These are phyloP conservation scores for Prochilodus magdalenae DNA, from an alignment of 2,113 vertebrate species.

Conservation along the genomic window DNA sequence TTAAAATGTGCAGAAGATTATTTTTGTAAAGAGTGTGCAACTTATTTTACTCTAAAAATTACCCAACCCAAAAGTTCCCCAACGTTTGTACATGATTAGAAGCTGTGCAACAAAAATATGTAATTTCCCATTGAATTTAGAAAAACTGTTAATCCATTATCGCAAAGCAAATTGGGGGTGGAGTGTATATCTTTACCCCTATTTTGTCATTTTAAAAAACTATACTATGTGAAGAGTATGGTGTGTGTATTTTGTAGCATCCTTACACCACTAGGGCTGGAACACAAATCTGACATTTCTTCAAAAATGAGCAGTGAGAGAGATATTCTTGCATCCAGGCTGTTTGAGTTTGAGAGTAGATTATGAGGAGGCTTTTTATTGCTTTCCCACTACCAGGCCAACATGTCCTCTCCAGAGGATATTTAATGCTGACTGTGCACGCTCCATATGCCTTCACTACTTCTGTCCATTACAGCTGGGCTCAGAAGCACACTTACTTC, in stretches of 20 bases:
- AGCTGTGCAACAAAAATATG: no score
- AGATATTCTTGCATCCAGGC: constrained; percentile 40
- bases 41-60: no score
- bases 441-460: not conserved
- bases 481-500: not conserved
- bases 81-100: no score
- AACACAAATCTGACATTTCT: constrained; percentile 40
- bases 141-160: no score
- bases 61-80: no score
- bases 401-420: constrained; percentile 12
- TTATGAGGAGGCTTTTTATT: constrained; percentile 28
- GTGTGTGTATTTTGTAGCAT: not conserved
- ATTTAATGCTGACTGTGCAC: constrained; percentile 37
- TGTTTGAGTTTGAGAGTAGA: constrained; percentile 28
- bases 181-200: no score
- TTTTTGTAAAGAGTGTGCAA: no score
- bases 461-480: not conserved
- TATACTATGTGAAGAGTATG: not conserved
- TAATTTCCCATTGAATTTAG: no score
- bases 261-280: not conserved
- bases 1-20: no score
- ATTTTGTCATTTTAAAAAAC: not conserved
- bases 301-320: constrained; percentile 47
- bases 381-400: constrained; percentile 15
- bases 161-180: no score